Base-by-base conservation (phyloP, 2,113 vertebrate species). In the Polypterus senegalus region DNA sequence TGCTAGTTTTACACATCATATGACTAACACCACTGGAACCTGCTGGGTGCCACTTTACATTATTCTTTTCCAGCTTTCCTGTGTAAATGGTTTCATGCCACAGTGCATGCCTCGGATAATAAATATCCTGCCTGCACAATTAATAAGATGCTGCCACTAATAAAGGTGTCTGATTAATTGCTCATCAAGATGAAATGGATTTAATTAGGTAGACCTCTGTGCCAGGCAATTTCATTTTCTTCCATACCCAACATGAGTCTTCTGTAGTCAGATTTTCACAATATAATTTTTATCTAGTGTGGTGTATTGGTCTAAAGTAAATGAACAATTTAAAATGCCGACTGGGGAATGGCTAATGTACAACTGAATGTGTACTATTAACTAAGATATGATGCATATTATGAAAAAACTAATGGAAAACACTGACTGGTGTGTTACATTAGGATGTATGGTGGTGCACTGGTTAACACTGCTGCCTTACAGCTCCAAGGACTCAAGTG, bases 131-230 rank as follows among this genome's bases (percentile, higher is more conserved):
- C 71, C 69, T 68, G 53, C 62, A 72, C 66, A 81, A 80, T 67
- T 71, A 73, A 70, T 76, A 70, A 69, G 61, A 77, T 61, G 61
- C 73, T 72, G 76, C 77, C 68, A 80, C 62, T 63, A 65, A 66
- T 70, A 71, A 79, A 67, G 63, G 74, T 65, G 73, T 65, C 73
- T 84, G 79, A 85, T 86, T 87, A 89, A 87, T 87, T 83, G 81
- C 76, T 86, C 79, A 83, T 83, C 76, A 80, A 78, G 74, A 70
- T 69, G 69, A 79, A 84, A 77, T 81, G 78, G 76, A 79, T 81
- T 84, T 81, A 84, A 87, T 88, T 84, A 83, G 67, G 60, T 66
- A 60, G 68, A 64, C 10, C 66, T 69, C 57, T 63, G 46, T 44
- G 27, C 48, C 48, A 68, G 66, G 66, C 43, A 63, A 46, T 7